Conservation (phyloP, 2,888 invertebrate genomes). For the Drosophila nr. medialis region DNA sequence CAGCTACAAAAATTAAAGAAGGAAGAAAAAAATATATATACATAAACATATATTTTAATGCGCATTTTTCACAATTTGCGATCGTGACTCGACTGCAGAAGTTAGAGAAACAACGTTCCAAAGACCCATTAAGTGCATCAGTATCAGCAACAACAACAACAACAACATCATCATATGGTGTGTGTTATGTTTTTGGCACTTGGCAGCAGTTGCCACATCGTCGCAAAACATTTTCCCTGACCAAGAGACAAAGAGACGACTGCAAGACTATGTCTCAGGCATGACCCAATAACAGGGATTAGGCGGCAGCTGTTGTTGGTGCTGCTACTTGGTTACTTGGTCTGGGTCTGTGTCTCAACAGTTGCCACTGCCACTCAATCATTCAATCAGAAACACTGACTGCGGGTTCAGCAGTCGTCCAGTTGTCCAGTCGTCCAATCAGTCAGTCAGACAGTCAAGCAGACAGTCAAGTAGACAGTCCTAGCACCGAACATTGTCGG, state of each 20-base stretch:
- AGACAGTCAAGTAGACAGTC: slow-evolving; percentile 34
- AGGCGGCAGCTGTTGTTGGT: slow-evolving; percentile 54
- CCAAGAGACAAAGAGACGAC: slow-evolving; percentile 26
- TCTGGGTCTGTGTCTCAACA: slow-evolving; percentile 45
- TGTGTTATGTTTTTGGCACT: slow-evolving; percentile 76
- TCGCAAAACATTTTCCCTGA: slow-evolving; percentile 73
- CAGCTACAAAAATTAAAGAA: slow-evolving; percentile 52
- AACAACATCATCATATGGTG: slow-evolving; percentile 43
- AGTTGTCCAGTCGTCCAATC: slow-evolving; percentile 41
- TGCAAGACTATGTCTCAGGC: slow-evolving; percentile 43
- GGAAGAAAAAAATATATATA: slow-evolving; percentile 19
- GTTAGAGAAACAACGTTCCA: slow-evolving; percentile 54
- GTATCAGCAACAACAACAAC: slow-evolving; percentile 37
- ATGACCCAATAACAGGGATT: slow-evolving; percentile 80
- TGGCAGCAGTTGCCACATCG: slow-evolving; percentile 73
- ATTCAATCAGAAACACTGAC: slow-evolving; percentile 67
- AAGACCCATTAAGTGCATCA: slow-evolving; percentile 73
- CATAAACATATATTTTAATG: slow-evolving; percentile 40
- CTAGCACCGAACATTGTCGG: slow-evolving; percentile 61
- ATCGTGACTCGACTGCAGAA: slow-evolving; percentile 50
- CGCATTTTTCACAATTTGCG: slow-evolving; percentile 71
- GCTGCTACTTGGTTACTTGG: slow-evolving; percentile 12
- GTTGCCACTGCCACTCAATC: slow-evolving; percentile 74
- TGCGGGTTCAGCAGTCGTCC: slow-evolving; percentile 41
- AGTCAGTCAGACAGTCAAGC: slow-evolving; percentile 47